phyloP scores from a whole-genome alignment of 2,888 invertebrate genomes.

The Eilema sororculum region DNA sequence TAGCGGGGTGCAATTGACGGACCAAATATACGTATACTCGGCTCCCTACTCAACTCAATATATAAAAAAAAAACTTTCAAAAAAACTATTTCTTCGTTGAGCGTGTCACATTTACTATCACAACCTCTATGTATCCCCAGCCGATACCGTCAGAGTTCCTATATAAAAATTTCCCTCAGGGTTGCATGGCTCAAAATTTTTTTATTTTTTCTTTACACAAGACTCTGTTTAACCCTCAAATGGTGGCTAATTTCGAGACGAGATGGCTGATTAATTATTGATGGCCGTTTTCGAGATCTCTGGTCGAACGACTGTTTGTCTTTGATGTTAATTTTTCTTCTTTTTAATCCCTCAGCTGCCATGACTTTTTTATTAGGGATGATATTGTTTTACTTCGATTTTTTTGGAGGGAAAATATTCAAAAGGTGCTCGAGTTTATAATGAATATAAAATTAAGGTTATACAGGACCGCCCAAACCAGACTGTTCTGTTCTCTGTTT shows the following conservation, averaged over 20 bases:
- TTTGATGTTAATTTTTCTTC: slow-evolving; percentile 78
- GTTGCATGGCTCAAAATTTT: slow-evolving; percentile 65
- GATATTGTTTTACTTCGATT: slow-evolving; percentile 59
- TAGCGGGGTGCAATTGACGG: too few species aligned
- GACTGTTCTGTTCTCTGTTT: not conserved
- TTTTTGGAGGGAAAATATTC: slow-evolving; percentile 18
- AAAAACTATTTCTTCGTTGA: too few species aligned
- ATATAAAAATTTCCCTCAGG: slow-evolving; percentile 84
- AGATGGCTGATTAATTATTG: slow-evolving; percentile 85
- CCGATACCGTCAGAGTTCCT: slow-evolving; percentile 72
- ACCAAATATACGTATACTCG: too few species aligned
- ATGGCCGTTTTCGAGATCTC: slow-evolving; percentile 75
- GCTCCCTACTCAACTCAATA: too few species aligned
- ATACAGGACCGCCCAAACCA: not conserved
- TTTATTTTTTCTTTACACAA: slow-evolving; percentile 73
- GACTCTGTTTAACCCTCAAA: slow-evolving; percentile 80
- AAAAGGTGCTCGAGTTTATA: slow-evolving; percentile 1
- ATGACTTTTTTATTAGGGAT: slow-evolving; percentile 72
- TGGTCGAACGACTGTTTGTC: slow-evolving; percentile 72
- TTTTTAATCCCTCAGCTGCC: slow-evolving; percentile 68
- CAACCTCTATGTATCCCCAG: slow-evolving; percentile 54
- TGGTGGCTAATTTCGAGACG: slow-evolving; percentile 81
- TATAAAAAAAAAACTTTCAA: too few species aligned
- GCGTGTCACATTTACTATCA: slow-evolving; percentile 51
- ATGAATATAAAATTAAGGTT: slow-evolving; percentile 1